Base-by-base conservation (phyloP, 1,140 invertebrate genomes). In the Tetragonula clypearis region DNA sequence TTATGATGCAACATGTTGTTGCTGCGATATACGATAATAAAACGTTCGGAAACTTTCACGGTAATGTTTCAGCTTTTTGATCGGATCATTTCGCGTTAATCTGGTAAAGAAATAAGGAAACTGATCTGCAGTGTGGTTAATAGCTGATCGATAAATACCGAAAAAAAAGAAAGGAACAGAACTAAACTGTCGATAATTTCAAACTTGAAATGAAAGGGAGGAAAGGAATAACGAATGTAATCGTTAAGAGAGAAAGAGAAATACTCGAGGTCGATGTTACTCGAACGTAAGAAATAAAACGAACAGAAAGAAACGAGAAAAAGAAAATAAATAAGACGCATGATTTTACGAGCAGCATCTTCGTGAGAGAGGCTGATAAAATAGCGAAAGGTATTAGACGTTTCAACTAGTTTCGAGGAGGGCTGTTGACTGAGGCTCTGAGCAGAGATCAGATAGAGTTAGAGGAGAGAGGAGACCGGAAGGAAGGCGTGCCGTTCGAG, bases 401-500 rank as follows among this genome's bases (percentile, higher is more conserved):
- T 11, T 49, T 23, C 17, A 53, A 77, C 4, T 60, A 8, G 65
- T 65, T 65, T 78, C 58, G 35, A 65, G 15, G 0, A 62, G 17
- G 23, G 60, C 41, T 21, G 56, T 65, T 62, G 71, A 72, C 35
- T 35, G 35, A 35, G 35, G 35, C 35, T 35, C 35, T 26, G 49
- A 80, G 49, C 86, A 77, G 79, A 84, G 53, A 65, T 6, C 41
- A 69, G 55, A 81, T 68, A 58, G 73, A 68, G 17, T 68, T 19
- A 30, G 19, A 56, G 71, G 65, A 77, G 66, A 85, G 65, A 74
- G 65, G 49, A 78, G n/a, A 80, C 69, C 69, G 80, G 69, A 35
- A 72, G 80, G 69, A 35, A 77, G 73, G 90, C 91, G 92, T 94
- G 92, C 92, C 94, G 88, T 88, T 89, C 41, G 93, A 94, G 93